Evolutionary conservation across 2,888 invertebrate species (phyloP), one percentile per base, ranked within the genome.

Genomic region (Sphaerophoria rueppellii): DNA sequence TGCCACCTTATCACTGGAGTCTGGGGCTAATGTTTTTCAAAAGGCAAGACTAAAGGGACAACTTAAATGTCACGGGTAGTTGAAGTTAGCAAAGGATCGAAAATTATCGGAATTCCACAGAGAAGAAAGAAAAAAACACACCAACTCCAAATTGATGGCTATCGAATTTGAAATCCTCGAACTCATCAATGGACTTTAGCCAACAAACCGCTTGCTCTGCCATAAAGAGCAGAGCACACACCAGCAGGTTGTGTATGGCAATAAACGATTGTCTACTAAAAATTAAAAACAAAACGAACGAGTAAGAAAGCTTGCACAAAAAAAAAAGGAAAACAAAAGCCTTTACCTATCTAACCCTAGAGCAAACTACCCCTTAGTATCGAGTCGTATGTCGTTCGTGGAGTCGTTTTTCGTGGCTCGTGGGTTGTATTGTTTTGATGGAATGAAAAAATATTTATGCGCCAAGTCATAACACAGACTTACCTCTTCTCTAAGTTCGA

Each of bases 361-460:
- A 63, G 74, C 52, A 58, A 80, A 72, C 80, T 83, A 75, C 83
- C 83, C 83, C 32, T 83, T 83, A 63, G 2, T 37, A 37, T 57
- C 9, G 6, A 14, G 16, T 6, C 2, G 24, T 70, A 73, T 6
- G 4, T 34, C 14, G 24, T 24, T 24, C 2, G 24, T 24, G 24
- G 24, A 24, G 24, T 24, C 24, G 24, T 24, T 24, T 24, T 24
- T 24, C 24, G 1, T 24, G 24, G 24, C 24, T 24, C 24, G 24
- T 24, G 24, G 24, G 24, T 24, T 24, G 54, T 67, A 54, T 67
- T 67, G 80, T 79, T 80, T 86, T 79, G 82, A 79, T 78, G 77
- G 83, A 86, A 82, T 86, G 83, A 82, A 87, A 88, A 88, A 88
- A 88, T 87, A 88, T 88, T 87, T 87, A 87, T 88, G 87, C 87